Evolutionary conservation across 2,797 vertebrate genomes (phyloP), one percentile per base, ranked within the genome.

Genomic region (Malacoraja senta): DNA sequence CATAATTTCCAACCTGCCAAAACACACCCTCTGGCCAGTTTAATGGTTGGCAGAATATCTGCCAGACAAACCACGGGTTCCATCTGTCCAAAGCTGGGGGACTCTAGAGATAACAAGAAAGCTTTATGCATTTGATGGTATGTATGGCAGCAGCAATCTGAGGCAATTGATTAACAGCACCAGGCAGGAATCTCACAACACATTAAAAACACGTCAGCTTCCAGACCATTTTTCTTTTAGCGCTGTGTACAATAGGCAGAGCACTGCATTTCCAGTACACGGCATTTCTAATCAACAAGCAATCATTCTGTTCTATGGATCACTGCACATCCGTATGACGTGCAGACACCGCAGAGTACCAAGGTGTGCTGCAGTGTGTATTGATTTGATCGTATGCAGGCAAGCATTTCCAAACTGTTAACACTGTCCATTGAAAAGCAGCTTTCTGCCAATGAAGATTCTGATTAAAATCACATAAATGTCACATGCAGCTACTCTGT

Each of bases 391-490:
- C 2, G 32, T 68, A 32, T 35, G 61, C 84, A 61, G 83, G 26
- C 83, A 88, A 29, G 44, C 68, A 92, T 26, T 72, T 92, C 21
- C 24, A 88, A 53, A 44, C 10, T 68, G 65, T 15, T 53, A 76
- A 44, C 38, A 7, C 6, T 24, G 44, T 17, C 90, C 6, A 35
- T 76, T 76, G 71, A 92, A n/a, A n/a, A 26, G 12, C 84, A 58
- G 90, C 71, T 92, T 76, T 29, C 90, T 74, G 71, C 38, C 72
- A 76, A 76, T 72, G 24, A 35, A 76, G 71, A 92, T 76, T 74
- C 90, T 68, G 68, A 92, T 92, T 92, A 72, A 92, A 92, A 92
- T 92, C 44, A 53, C 72, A 76, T 53, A 92, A 53, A 92, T n/a
- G 90, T 44, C 38, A 38, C 15, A 35, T 21, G 86, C 86, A 92